Base-by-base conservation (phyloP, 2,113 vertebrate species). In the Gila orcuttii region DNA sequence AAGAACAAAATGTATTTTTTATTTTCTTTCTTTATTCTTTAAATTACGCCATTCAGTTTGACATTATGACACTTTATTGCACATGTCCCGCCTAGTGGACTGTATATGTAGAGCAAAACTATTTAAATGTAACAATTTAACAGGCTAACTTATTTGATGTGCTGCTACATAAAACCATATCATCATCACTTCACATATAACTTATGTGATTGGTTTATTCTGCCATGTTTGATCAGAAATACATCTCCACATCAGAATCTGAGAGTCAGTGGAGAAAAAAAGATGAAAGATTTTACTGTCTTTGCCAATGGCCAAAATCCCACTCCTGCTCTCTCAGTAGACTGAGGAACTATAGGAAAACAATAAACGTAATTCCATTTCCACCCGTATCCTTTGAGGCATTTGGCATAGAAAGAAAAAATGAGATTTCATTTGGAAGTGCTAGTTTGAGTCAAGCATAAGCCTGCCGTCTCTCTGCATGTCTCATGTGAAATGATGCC, bases 231-330 rank as follows among this genome's bases (percentile, higher is more conserved):
- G 84, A 82, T 92, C 89, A 87, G 57, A 85, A 69, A 45, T 15
- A 55, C 6, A 33, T 69, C 28, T 68, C 90, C 89, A 91, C 90
- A 92, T 91, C 86, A 89, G 85, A 81, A 71, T 23, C 17, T 88
- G 84, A 90, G 76, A 90, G 86, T 92, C 92, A 93, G 90, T 64
- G 19, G 91, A 93, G 92, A 90, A 92, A 91, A 93, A 90, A 93
- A 93, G 92, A 92, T 87, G 79, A 91, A 91, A 93, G 86, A 83
- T 81, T 66, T 42, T 47, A 19, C 87, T 71, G 21, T 62, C 83
- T 87, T 87, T 45, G 93, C 93, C 91, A 90, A 80, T 90, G 90
- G 91, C 91, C 87, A 87, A 88, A 92, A 91, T 93, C 91, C 91
- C 92, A 87, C 90, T 93, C 86, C 36, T 88, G 85, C 90, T 25